Evolutionary conservation across 2,888 invertebrate genomes (phyloP).

Genomic region (Hirtodrosophila confusa): DNA sequence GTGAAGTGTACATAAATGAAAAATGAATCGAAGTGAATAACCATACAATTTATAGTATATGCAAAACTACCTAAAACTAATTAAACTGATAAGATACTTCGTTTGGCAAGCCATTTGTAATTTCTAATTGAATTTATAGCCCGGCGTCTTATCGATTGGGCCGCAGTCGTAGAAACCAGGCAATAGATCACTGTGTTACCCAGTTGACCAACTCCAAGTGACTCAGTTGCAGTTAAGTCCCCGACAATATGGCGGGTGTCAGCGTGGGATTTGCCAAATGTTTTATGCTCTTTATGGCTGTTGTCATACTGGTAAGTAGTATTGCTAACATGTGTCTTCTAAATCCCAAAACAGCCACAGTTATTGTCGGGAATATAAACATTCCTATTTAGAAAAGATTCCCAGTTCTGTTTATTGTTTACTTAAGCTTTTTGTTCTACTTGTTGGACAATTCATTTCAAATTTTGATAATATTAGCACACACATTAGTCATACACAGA

Average conservation of each 20-base stretch:
- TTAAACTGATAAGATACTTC: slow-evolving; percentile 71
- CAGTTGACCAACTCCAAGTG: neutral
- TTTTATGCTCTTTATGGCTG: slow-evolving; percentile 81
- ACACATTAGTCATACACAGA: slow-evolving; percentile 13
- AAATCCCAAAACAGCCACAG: too few species aligned
- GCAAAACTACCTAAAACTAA: slow-evolving; percentile 56
- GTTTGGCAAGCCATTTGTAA: slow-evolving; percentile 30
- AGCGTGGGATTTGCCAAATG: slow-evolving; percentile 81
- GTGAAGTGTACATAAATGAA: slow-evolving; percentile 27
- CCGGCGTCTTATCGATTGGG: slow-evolving; percentile 48
- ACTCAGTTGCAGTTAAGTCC: neutral
- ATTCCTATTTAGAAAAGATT: too few species aligned
- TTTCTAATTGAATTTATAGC: slow-evolving; percentile 69
- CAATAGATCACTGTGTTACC: slow-evolving; percentile 29
- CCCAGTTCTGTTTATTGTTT: too few species aligned
- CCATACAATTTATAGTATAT: slow-evolving; percentile 15
- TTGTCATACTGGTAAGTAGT: slow-evolving; percentile 79
- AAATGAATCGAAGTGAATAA: slow-evolving; percentile 1
- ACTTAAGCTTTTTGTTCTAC: too few species aligned
- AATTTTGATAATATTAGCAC: neutral
- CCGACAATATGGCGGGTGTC: slow-evolving; percentile 71
- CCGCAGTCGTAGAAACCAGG: slow-evolving; percentile 16
- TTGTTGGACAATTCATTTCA: neutral
- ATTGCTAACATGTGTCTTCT: too few species aligned
- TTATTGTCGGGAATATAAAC: too few species aligned